Percentiles rank a stretch among this genome's conserved stretches.
These are phyloP conservation scores for Apodemus sylvaticus DNA, from an alignment of 2,113 vertebrate species.

Conservation along the genomic window DNA sequence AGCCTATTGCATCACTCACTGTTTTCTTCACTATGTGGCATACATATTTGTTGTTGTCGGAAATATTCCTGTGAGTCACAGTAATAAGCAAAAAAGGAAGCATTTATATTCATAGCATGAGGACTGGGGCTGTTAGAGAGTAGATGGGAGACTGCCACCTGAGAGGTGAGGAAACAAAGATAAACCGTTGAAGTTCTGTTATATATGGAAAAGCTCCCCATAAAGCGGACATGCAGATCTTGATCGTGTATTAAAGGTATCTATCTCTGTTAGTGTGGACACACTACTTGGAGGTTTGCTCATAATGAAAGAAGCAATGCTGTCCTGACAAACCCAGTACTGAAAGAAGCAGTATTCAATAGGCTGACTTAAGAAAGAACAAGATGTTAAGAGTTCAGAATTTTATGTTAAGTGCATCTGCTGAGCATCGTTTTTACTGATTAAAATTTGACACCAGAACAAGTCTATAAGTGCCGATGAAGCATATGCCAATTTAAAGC, in stretches of 20 bases:
- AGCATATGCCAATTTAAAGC: not conserved
- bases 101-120: not conserved
- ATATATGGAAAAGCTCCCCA: not conserved
- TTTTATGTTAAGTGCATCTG: not conserved
- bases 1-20: not conserved
- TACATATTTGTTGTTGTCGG: not conserved
- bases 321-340: not conserved
- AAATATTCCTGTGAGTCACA: not conserved
- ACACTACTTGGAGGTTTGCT: not conserved
- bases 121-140: not conserved
- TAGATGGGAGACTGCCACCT: not conserved
- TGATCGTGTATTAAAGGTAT: not conserved
- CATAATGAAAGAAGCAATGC: not conserved
- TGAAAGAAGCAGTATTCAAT: not conserved
- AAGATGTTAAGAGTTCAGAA: not conserved
- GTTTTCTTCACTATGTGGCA: not conserved
- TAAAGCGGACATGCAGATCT: not conserved
- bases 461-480: not conserved
- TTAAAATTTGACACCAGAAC: not conserved
- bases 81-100: not conserved
- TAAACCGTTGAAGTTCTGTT: not conserved
- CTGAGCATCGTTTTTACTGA: not conserved
- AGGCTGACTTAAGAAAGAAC: not conserved
- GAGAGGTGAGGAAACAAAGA: not conserved
- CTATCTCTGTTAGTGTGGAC: not conserved